phyloP scores from a whole-genome alignment of 1,140 invertebrate species.

The Glomeris maerens region DNA sequence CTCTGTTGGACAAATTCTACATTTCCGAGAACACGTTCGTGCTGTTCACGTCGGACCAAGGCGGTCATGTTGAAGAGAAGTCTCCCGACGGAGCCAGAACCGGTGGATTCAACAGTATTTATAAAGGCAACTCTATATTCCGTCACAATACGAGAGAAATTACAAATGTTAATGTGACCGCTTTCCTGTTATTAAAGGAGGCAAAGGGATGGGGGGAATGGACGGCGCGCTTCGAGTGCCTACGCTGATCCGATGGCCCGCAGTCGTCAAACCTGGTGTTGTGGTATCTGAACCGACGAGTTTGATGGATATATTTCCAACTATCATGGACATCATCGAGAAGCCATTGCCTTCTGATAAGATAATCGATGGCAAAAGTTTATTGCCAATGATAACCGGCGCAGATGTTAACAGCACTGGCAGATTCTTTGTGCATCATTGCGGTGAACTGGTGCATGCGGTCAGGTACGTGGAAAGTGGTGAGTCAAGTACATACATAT shows the following conservation, averaged over 20 bases:
- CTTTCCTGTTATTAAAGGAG: slow-evolving; percentile 24
- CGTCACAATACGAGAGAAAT: background rate
- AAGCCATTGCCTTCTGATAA: slow-evolving; percentile 12
- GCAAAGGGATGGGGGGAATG: slow-evolving; percentile 30
- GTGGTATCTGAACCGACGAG: slow-evolving; percentile 25
- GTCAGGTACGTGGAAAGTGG: slow-evolving; percentile 7
- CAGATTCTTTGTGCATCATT: slow-evolving; percentile 26
- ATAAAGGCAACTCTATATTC: slow-evolving; percentile 9
- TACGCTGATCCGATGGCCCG: slow-evolving; percentile 27
- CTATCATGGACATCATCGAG: slow-evolving; percentile 17
- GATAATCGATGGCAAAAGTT: slow-evolving; percentile 24
- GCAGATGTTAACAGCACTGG: slow-evolving; percentile 20
- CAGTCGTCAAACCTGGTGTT: slow-evolving; percentile 18
- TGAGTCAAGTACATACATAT: background rate
- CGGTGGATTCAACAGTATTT: slow-evolving; percentile 32
- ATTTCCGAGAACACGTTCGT: slow-evolving; percentile 25
- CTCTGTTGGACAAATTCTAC: slow-evolving; percentile 16
- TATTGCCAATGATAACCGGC: slow-evolving; percentile 19
- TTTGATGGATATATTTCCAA: slow-evolving; percentile 34
- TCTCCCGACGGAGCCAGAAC: slow-evolving; percentile 23
- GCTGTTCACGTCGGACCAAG: slow-evolving; percentile 29
- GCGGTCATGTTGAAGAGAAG: slow-evolving; percentile 29
- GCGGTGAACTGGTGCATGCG: slow-evolving; percentile 23
- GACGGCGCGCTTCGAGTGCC: slow-evolving; percentile 37
- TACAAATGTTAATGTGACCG: background rate